These are phyloP conservation scores for Arvicola amphibius DNA, from an alignment of 2,797 vertebrate genomes.

Conservation along the genomic window DNA sequence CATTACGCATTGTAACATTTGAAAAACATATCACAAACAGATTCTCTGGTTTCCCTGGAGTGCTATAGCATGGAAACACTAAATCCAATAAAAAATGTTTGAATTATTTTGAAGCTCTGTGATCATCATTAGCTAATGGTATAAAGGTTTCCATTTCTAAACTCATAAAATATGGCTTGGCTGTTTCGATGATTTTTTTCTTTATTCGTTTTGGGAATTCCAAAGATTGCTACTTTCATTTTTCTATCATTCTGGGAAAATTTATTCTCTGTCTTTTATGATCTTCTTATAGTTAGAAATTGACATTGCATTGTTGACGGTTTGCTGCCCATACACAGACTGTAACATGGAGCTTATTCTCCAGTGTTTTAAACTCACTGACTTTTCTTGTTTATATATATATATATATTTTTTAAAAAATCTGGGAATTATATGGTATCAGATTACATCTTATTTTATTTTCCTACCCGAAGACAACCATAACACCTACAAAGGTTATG, in stretches of 20 bases:
- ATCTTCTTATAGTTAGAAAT: background rate
- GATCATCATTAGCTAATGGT: background rate
- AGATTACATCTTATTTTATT: background rate
- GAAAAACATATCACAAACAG: conserved; percentile 30
- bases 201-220: conserved; percentile 3
- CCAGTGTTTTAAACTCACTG: background rate
- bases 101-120: conserved; percentile 34
- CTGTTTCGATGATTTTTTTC: background rate
- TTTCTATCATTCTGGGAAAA: background rate
- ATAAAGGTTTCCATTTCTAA: background rate
- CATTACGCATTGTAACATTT: conserved; percentile 61
- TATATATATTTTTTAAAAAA: background rate
- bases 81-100: conserved; percentile 15
- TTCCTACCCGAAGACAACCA: background rate
- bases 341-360: background rate
- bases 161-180: background rate
- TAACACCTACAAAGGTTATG: background rate
- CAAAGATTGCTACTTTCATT: background rate
- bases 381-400: background rate
- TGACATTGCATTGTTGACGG: background rate
- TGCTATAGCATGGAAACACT: conserved; percentile 8
- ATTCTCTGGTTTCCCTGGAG: background rate
- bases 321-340: background rate
- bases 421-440: background rate
- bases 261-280: background rate